Conservation (phyloP, 92 coral and sea anemone species). For the Diadumene lineata region DNA sequence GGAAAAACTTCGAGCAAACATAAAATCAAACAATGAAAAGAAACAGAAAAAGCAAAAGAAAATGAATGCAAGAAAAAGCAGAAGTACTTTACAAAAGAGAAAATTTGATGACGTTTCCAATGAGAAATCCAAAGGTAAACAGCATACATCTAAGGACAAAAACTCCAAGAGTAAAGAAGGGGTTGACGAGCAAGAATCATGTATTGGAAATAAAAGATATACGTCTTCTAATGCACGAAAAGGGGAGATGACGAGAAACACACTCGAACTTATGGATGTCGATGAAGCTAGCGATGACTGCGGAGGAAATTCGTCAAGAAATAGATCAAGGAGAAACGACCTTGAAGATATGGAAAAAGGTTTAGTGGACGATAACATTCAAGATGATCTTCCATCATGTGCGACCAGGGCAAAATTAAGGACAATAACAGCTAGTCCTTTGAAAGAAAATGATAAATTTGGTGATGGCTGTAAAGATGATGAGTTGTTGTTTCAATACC, state of each 20-base stretch:
- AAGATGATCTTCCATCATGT: background rate
- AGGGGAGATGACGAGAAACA: too few relatives aligned
- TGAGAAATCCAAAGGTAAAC: background rate
- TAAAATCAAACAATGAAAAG: background rate
- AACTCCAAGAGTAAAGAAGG: background rate
- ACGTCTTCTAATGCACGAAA: too few relatives aligned
- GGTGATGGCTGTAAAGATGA: background rate
- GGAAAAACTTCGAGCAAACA: slow-evolving; percentile 25
- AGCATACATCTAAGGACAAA: background rate
- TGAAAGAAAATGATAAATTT: background rate
- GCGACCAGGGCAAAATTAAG: background rate
- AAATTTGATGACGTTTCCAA: background rate
- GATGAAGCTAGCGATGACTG: background rate
- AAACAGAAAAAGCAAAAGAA: slow-evolving; percentile 8
- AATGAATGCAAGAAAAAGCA: background rate
- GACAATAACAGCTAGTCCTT: background rate
- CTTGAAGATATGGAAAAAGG: background rate
- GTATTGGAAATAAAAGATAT: too few relatives aligned
- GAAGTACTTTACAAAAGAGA: background rate
- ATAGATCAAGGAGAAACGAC: background rate
- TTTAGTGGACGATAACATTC: background rate
- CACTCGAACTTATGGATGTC: background rate
- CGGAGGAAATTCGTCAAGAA: background rate
- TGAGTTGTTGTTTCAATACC: slow-evolving; percentile 16
- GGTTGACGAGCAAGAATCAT: too few relatives aligned